A percentile compares a stretch with the other conserved stretches of the same genome.
Conservation (phyloP, 2,888 invertebrate species). For the Odontocerum albicorne region DNA sequence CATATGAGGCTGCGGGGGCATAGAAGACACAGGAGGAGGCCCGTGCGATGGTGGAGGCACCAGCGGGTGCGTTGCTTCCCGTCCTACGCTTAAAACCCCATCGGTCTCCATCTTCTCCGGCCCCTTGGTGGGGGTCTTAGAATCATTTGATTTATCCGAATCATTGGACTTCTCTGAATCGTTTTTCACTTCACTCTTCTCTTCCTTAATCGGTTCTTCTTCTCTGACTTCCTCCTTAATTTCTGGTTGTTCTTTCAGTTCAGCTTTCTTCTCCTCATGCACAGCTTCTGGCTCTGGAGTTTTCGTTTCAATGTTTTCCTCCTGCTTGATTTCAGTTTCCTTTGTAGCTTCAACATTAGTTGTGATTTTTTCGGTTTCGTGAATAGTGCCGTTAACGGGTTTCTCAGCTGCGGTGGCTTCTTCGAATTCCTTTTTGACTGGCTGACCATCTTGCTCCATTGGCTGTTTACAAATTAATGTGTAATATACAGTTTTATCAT, state of each 20-base stretch:
- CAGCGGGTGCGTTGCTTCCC: slow-evolving; percentile 34
- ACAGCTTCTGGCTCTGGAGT: neutral
- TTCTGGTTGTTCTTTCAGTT: neutral
- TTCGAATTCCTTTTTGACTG: slow-evolving; percentile 34
- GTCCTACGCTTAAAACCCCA: too few relatives aligned
- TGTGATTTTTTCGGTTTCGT: neutral
- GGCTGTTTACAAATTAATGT: slow-evolving; percentile 25
- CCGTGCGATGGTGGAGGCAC: slow-evolving; percentile 28
- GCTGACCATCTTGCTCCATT: slow-evolving; percentile 35
- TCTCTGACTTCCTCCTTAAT: neutral
- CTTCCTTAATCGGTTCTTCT: slow-evolving; percentile 11
- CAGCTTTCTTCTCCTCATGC: neutral
- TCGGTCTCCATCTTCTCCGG: slow-evolving; percentile 20
- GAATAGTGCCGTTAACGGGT: slow-evolving; percentile 1
- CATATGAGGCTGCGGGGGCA: slow-evolving; percentile 34
- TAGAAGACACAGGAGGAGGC: slow-evolving; percentile 21
- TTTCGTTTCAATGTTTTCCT: slow-evolving; percentile 11
- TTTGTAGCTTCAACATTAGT: neutral
- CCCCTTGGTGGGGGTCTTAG: slow-evolving; percentile 5
- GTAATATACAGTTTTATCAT: too few relatives aligned
- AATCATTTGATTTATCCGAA: slow-evolving; percentile 8
- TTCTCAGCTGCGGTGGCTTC: slow-evolving; percentile 21
- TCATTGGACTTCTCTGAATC: slow-evolving; percentile 11
- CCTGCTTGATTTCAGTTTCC: slow-evolving; percentile 7
- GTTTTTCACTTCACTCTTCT: slow-evolving; percentile 6